Conservation (phyloP, 2,113 vertebrate genomes). For the Trematocara stigmaticum region DNA sequence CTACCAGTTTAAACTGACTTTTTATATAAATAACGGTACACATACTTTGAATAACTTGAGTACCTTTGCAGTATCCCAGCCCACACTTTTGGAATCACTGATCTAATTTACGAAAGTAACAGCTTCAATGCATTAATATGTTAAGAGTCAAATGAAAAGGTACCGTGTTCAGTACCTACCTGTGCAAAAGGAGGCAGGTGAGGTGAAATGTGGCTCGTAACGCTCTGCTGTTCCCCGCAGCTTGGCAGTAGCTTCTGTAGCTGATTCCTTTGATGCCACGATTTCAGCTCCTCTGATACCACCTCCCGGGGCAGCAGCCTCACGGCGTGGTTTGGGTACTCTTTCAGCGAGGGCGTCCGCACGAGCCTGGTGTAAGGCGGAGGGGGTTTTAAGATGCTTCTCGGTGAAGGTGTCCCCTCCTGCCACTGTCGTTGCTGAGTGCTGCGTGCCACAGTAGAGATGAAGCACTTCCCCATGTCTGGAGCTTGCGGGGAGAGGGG, state of each 20-base stretch:
- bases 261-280: constrained; percentile 82
- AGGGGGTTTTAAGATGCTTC: constrained; percentile 62
- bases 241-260: constrained; percentile 54
- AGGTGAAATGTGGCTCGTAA: constrained; percentile 57
- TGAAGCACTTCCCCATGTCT: constrained; percentile 51
- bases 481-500: constrained; percentile 32
- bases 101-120: background rate
- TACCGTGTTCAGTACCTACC: constrained; percentile 37
- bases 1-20: rapidly evolving
- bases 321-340: constrained; percentile 68
- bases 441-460: constrained; percentile 17
- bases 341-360: constrained; percentile 79
- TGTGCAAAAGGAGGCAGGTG: constrained; percentile 62
- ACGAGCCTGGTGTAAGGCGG: constrained; percentile 73
- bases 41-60: background rate
- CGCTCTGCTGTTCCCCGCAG: constrained; percentile 68
- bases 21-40: background rate
- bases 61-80: background rate
- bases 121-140: background rate
- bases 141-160: background rate
- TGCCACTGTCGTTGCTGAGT: constrained; percentile 40
- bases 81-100: background rate
- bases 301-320: constrained; percentile 73
- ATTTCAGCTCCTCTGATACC: constrained; percentile 81
- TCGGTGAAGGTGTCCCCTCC: constrained; percentile 35